Conservation (phyloP, 2,113 vertebrate genomes). For the Scytalopus superciliaris region DNA sequence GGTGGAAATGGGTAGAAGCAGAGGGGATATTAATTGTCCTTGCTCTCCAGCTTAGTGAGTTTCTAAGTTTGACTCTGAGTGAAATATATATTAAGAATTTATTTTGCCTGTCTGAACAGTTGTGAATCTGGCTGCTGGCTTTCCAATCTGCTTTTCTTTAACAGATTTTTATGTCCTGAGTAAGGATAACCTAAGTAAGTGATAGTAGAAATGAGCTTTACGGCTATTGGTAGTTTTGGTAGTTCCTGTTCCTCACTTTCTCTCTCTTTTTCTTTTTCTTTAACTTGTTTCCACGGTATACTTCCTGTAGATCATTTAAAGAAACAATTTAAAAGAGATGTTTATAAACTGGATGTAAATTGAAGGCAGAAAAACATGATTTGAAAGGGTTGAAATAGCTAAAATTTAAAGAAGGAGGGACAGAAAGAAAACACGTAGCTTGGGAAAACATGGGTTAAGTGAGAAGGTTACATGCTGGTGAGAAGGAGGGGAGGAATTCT, state of each 20-base stretch:
- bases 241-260: not conserved
- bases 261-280: not conserved
- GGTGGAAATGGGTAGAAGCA: accelerated
- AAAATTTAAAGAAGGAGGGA: not conserved
- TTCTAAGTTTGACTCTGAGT: not conserved
- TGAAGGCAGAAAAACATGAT: not conserved
- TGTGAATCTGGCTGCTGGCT: not conserved
- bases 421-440: not conserved
- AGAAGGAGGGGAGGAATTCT: not conserved
- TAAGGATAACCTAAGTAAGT: not conserved
- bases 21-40: accelerated
- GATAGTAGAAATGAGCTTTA: not conserved
- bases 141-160: not conserved
- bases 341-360: not conserved
- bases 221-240: not conserved
- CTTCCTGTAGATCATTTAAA: not conserved
- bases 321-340: not conserved
- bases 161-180: not conserved
- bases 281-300: not conserved
- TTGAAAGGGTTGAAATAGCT: not conserved
- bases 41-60: not conserved
- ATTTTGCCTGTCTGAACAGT: not conserved
- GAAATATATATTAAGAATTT: not conserved
- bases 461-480: no score
- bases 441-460: not conserved